phyloP scores from a whole-genome alignment of 1,140 invertebrate genomes.

The Battus philenor region DNA sequence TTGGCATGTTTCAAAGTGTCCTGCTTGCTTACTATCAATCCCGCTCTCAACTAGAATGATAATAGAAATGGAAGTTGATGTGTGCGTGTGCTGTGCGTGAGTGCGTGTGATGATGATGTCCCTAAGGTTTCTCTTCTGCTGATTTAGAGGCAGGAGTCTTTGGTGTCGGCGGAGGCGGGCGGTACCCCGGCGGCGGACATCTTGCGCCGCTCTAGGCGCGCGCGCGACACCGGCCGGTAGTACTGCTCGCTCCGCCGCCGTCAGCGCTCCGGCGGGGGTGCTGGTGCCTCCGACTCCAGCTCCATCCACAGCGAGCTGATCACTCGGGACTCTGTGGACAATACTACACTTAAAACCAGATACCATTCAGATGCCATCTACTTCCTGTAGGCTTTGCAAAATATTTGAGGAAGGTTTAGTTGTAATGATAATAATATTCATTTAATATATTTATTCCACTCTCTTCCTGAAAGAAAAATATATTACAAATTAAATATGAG shows the following conservation, averaged over 20 bases:
- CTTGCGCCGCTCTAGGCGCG: slow-evolving; percentile 59
- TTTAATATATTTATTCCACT: no score
- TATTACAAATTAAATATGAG: neutral
- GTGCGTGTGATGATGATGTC: no score
- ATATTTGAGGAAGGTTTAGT: no score
- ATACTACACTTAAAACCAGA: no score
- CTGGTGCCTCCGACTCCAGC: slow-evolving; percentile 48
- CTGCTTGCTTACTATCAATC: no score
- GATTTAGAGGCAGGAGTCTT: slow-evolving; percentile 42
- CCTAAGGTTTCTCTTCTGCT: no score
- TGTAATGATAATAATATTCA: no score
- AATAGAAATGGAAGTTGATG: no score
- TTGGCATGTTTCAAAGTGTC: no score
- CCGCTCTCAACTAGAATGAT: no score
- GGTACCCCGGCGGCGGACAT: slow-evolving; percentile 65
- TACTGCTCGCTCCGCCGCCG: slow-evolving; percentile 69
- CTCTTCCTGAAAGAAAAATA: neutral
- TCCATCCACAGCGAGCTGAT: slow-evolving; percentile 69
- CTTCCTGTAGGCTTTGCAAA: neutral
- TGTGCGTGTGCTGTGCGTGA: no score
- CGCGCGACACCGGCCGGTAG: slow-evolving; percentile 63
- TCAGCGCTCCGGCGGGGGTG: slow-evolving; percentile 58
- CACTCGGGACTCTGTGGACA: slow-evolving; percentile 41
- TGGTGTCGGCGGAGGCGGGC: slow-evolving; percentile 42
- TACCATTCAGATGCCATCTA: neutral